Percentiles rank a stretch among this genome's conserved stretches.
phyloP scores from a whole-genome alignment of 2,888 invertebrate genomes.

The Latrodectus hesperus region DNA sequence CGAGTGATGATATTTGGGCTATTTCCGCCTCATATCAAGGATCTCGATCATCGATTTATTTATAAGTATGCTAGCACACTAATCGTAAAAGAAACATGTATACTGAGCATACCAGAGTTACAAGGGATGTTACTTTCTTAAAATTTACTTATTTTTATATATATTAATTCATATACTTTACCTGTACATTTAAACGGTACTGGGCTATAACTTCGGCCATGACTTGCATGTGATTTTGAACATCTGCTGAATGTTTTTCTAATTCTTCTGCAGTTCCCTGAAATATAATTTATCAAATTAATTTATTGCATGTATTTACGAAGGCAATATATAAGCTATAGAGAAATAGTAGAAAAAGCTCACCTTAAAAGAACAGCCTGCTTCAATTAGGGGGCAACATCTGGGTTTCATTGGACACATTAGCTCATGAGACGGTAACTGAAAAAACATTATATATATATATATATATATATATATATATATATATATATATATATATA shows the following conservation, averaged over 20 bases:
- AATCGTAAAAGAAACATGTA: no score
- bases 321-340: no score
- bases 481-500: no score
- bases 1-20: no score
- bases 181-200: conserved; percentile 41
- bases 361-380: conserved; percentile 64
- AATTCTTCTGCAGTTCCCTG: conserved; percentile 64
- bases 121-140: no score
- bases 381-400: conserved; percentile 38
- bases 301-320: not conserved
- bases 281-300: not conserved
- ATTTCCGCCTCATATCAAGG: no score
- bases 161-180: not conserved
- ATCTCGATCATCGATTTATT: no score
- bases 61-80: no score
- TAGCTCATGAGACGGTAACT: conserved; percentile 55
- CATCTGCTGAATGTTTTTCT: conserved; percentile 45
- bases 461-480: no score
- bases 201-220: conserved; percentile 52
- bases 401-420: conserved; percentile 66
- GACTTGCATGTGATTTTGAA: conserved; percentile 44
- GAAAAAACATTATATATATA: not conserved
- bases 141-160: no score
- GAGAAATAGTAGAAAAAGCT: not conserved
- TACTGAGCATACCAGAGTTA: no score